Base-by-base conservation (phyloP, 2,797 vertebrate genomes). In the Melanotaenia nigrans region DNA sequence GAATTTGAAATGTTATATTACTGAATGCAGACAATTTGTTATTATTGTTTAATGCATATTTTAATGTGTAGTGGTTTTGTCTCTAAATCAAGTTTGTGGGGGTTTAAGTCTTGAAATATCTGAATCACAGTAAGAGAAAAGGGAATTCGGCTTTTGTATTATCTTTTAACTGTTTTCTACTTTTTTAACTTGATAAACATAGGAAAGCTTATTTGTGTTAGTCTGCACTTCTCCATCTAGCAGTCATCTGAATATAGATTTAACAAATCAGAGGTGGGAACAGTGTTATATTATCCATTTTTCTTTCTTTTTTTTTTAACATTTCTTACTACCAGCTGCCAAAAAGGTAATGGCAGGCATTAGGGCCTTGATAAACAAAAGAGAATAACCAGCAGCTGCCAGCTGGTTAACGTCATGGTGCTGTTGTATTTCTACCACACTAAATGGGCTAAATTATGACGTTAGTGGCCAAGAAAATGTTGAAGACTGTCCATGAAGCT, bases 381-480 rank as follows among this genome's bases (percentile, higher is more conserved):
- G 65, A 61, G 63, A 75, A 57, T 75, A 75, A 58, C 77, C 81
- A 79, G 81, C 85, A 85, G 81, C 86, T 81, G 81, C 75, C 84
- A 88, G 79, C 83, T 89, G 84, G 80, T 55, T 83, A 73, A 87
- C 86, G 81, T 79, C 65, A 84, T 78, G 85, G 86, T 80, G 74
- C 59, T 33, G 59, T 61, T 65, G 60, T 25, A 45, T 75, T 82
- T 75, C 85, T 65, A 66, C 82, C 84, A 30, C 72, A 73, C 76
- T 28, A 61, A 73, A 70, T 54, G 69, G 84, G 72, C 61, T 14
- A 55, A 78, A 83, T 78, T 64, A 77, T 58, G 33, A 57, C 56
- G 54, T 60, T 62, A 53, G 9, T 51, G n/a, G n/a, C 20, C n/a
- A 28, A 25, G 45, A 61, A 49, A 18, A 16, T 45, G 65, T 56